Base-by-base conservation (phyloP, 1,140 invertebrate species). In the Saccostrea glomerata region DNA sequence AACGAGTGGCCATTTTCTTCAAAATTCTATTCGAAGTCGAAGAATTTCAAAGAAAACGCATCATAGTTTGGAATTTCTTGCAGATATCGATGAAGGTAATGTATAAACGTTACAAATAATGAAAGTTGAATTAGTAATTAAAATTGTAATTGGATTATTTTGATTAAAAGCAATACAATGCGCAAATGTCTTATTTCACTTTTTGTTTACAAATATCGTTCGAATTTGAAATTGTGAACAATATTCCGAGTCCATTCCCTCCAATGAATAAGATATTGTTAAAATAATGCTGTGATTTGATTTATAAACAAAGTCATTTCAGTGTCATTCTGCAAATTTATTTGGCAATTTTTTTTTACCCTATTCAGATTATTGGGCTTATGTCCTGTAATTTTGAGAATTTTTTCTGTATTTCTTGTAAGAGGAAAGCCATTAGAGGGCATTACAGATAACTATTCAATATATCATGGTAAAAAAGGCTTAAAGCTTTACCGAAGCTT, bases 81-180 rank as follows among this genome's bases (percentile, higher is more conserved):
- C 25, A 84, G 54, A 23, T 84, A 56, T 84, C 83, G 83, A 84
- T 84, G 83, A 84, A 84, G 83, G 83, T 84, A 84, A 25, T 56
- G 54, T 56, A 9, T 23, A 13, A 63, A 20, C 47, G 5, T 47
- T n/a, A 20, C n/a, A 17, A n/a, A 20, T 63, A 63, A 47, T 47
- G 5, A 9, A 47, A 9, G 9, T 47, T 47, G 5, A 47, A 47
- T 47, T 47, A 5, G 9, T 47, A 7, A 47, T 47, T 47, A 47
- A 47, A 47, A 3, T 47, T 47, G 47, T 47, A 47, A 47, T 47
- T 47, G 5, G 47, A 9, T 47, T 3, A 63, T 17, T n/a, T 30
- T 25, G 40, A 30, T 82, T 30, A 30, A 82, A 7, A 30, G 15
- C 40, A 63, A 20, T 63, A n/a, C 58, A 63, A 6, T 63, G 58